Evolutionary conservation across 2,888 invertebrate genomes (phyloP).

Genomic region (Eupithecia tripunctaria): DNA sequence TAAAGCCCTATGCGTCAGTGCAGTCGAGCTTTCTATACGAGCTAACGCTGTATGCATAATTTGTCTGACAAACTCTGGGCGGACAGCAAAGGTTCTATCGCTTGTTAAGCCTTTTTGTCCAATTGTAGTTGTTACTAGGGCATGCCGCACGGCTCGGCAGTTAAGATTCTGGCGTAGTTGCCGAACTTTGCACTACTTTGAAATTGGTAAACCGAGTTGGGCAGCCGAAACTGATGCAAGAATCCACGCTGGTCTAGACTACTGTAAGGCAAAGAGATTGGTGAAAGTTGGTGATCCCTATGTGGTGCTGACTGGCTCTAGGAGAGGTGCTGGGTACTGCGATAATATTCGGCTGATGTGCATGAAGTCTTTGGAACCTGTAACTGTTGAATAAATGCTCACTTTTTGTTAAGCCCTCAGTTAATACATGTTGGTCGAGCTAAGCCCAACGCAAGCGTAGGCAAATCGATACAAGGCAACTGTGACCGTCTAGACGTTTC

Average conservation of each 20-base stretch:
- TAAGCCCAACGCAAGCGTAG: too few species aligned
- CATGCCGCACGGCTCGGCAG: slow-evolving; percentile 87
- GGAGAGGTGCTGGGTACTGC: slow-evolving; percentile 75
- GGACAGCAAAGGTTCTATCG: slow-evolving; percentile 88
- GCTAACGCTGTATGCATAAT: slow-evolving; percentile 85
- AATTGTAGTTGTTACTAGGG: slow-evolving; percentile 89
- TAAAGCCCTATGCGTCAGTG: slow-evolving; percentile 81
- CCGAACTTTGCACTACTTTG: slow-evolving; percentile 82
- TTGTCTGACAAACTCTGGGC: slow-evolving; percentile 89
- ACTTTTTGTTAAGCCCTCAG: background rate
- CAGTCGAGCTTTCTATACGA: slow-evolving; percentile 72
- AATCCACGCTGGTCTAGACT: slow-evolving; percentile 71
- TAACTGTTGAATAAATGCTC: slow-evolving; percentile 40
- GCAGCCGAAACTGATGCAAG: slow-evolving; percentile 67
- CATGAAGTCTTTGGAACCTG: slow-evolving; percentile 70
- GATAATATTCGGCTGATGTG: slow-evolving; percentile 72
- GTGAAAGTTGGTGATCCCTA: slow-evolving; percentile 74
- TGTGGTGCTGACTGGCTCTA: slow-evolving; percentile 70
- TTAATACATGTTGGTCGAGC: too few species aligned
- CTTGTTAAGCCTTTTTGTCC: slow-evolving; percentile 89
- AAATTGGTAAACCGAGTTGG: slow-evolving; percentile 65
- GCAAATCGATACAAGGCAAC: too few species aligned
- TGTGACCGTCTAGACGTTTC: too few species aligned
- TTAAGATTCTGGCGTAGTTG: slow-evolving; percentile 80
- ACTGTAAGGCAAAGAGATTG: slow-evolving; percentile 76